These are phyloP conservation scores for Salticus scenicus DNA, from an alignment of 2,888 invertebrate genomes.

Conservation along the genomic window DNA sequence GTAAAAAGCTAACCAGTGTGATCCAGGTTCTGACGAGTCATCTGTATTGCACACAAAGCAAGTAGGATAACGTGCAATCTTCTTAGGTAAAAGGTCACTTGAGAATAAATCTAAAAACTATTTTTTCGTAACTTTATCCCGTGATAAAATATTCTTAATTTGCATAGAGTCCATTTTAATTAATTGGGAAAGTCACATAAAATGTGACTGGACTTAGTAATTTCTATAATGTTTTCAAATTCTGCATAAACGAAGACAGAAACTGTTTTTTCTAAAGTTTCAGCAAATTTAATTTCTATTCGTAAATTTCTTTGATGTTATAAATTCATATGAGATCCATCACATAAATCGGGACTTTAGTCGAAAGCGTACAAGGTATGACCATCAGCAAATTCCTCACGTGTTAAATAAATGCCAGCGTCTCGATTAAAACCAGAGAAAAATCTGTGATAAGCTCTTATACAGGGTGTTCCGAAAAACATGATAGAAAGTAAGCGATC, in stretches of 20 bases:
- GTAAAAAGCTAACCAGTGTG: background rate
- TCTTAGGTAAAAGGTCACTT: background rate
- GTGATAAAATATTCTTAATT: background rate
- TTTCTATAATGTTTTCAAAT: too few species aligned
- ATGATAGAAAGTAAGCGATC: too few species aligned
- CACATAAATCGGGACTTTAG: too few species aligned
- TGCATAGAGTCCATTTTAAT: background rate
- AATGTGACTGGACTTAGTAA: background rate
- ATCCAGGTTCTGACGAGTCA: background rate
- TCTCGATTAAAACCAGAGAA: background rate
- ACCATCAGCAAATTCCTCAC: background rate
- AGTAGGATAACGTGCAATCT: background rate
- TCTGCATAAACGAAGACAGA: too few species aligned
- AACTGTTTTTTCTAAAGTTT: background rate
- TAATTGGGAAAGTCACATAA: background rate
- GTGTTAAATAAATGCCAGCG: background rate
- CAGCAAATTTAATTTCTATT: background rate
- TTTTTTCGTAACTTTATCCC: background rate
- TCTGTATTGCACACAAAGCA: too few species aligned
- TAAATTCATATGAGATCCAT: background rate
- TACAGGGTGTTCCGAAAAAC: too few species aligned
- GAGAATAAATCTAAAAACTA: background rate
- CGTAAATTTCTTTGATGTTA: too few species aligned
- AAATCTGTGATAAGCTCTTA: background rate
- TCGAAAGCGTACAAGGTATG: too few species aligned